These are phyloP conservation scores for Eilema depressum DNA, from an alignment of 2,888 invertebrate species.

Conservation along the genomic window DNA sequence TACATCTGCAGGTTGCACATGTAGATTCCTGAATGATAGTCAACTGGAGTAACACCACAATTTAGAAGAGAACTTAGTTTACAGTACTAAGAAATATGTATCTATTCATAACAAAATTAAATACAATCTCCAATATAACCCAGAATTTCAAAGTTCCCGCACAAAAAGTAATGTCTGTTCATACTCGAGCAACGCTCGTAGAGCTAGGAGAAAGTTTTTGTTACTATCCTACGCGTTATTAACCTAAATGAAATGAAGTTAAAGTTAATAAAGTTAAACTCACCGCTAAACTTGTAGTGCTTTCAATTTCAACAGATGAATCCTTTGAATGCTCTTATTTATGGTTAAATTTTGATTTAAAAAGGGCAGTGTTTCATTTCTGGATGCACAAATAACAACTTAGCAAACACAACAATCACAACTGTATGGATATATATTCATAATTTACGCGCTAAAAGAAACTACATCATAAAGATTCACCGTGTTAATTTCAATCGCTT, in stretches of 20 bases:
- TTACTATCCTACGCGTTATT: not conserved
- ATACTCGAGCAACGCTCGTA: not conserved
- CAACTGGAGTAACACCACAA: not conserved
- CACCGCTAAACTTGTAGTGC: not conserved
- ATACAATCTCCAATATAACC: not conserved
- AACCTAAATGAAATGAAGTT: conserved; percentile 1
- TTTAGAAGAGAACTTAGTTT: not conserved
- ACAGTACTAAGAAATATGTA: not conserved
- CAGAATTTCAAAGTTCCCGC: conserved; percentile 11
- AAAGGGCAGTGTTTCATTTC: not conserved
- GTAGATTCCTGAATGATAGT: not conserved
- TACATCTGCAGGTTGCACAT: not conserved
- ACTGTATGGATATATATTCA: not conserved
- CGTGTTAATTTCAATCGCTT: not conserved
- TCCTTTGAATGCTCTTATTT: not conserved
- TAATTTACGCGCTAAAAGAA: not conserved
- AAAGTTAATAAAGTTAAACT: not conserved
- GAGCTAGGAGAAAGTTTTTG: not conserved
- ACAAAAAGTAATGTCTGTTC: not conserved
- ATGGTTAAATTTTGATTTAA: not conserved
- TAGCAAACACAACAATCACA: not conserved
- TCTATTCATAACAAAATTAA: not conserved
- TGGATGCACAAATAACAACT: not conserved
- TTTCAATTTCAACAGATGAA: too few species aligned
- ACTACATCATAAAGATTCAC: not conserved